Percentiles rank a stretch among this genome's conserved stretches.
Conservation (phyloP, 2,797 vertebrate species). For the Acanthurus lineatus region DNA sequence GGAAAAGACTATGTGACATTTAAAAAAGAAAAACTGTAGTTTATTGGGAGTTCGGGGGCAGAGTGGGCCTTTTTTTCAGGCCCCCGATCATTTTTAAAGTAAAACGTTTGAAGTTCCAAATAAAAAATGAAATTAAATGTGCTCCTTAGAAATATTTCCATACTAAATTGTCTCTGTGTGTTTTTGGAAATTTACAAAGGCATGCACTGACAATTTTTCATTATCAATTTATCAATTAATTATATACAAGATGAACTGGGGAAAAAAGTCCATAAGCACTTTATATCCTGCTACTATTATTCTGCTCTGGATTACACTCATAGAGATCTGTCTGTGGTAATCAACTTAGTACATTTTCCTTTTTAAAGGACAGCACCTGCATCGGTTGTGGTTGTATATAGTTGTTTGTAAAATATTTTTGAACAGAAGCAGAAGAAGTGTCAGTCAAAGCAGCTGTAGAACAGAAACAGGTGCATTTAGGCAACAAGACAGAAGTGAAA, state of each 20-base stretch:
- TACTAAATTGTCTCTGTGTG: neutral
- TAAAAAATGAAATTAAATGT: neutral
- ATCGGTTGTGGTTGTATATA: neutral
- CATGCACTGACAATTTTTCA: neutral
- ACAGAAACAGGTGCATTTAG: neutral
- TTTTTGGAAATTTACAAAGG: neutral
- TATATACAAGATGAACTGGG: neutral
- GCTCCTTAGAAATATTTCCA: too few relatives aligned
- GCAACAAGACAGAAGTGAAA: neutral
- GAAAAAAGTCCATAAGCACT: too few relatives aligned
- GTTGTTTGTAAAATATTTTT: neutral
- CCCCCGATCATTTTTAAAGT: neutral
- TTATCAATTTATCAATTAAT: neutral
- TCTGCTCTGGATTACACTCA: too few relatives aligned
- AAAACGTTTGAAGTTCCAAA: neutral
- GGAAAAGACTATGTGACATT: constrained; percentile 30
- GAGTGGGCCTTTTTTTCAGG: neutral
- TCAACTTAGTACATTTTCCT: too few relatives aligned
- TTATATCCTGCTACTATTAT: too few relatives aligned
- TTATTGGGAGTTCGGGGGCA: neutral
- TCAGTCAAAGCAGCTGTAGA: neutral
- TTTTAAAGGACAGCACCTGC: neutral
- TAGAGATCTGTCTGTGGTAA: too few relatives aligned
- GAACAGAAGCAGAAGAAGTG: neutral
- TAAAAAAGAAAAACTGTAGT: neutral